Evolutionary conservation across 2,113 vertebrate genomes (phyloP).

Genomic region (Morphnarchus princeps): DNA sequence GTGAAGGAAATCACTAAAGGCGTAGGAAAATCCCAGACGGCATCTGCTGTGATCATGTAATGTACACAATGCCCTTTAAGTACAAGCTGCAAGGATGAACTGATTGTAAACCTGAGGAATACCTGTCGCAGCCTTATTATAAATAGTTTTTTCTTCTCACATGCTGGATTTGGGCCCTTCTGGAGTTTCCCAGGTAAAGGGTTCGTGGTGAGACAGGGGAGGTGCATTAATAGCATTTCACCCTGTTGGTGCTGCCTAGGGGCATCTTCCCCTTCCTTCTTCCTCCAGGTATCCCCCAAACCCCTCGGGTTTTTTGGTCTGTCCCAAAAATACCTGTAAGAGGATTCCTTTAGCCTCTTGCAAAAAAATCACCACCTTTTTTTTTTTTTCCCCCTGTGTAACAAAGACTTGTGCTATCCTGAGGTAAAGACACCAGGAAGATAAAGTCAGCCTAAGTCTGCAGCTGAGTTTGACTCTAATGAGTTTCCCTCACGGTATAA

Average conservation of each 20-base stretch:
- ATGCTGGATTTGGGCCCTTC: neutral
- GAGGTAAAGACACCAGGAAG: neutral
- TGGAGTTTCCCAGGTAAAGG: neutral
- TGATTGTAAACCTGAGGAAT: neutral
- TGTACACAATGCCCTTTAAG: fast-evolving
- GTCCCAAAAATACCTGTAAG: neutral
- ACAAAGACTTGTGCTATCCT: neutral
- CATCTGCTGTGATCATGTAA: neutral
- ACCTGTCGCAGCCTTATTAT: neutral
- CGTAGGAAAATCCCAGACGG: neutral
- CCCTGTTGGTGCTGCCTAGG: neutral
- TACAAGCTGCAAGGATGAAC: neutral
- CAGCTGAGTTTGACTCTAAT: neutral
- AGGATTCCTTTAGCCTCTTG: neutral
- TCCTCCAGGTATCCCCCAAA: neutral
- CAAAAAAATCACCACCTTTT: neutral
- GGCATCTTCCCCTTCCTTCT: neutral
- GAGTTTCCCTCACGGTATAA: neutral
- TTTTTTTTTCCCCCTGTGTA: neutral
- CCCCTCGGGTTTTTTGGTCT: neutral
- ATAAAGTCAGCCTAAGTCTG: neutral
- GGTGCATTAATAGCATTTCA: neutral
- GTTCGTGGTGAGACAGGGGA: neutral
- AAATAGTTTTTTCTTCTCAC: neutral
- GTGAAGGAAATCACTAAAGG: neutral